phyloP scores from a whole-genome alignment of 2,797 vertebrate species.

The Cheirogaleus major region DNA sequence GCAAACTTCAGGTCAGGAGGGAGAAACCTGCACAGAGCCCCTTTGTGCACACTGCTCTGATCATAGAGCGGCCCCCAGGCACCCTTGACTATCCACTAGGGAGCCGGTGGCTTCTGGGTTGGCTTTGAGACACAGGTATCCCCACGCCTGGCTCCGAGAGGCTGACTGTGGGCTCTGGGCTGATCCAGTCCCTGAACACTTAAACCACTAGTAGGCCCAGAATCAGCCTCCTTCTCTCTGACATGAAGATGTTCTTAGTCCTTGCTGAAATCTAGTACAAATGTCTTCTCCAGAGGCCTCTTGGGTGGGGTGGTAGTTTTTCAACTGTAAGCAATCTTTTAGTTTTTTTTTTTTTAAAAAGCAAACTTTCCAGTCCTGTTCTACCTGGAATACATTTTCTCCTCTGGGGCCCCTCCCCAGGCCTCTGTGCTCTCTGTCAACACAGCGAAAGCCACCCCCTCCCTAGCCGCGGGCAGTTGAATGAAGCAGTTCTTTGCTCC shows the following conservation, averaged over 20 bases:
- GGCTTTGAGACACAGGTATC: not conserved
- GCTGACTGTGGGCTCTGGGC: not conserved
- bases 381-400: constrained; percentile 73
- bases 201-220: not conserved
- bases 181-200: not conserved
- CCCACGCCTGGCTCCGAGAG: not conserved
- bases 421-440: constrained; percentile 58
- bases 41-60: not conserved
- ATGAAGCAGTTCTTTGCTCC: constrained; percentile 75
- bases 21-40: not conserved
- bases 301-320: constrained; percentile 48
- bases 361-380: constrained; percentile 70
- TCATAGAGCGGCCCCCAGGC: accelerated
- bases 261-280: not conserved
- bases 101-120: not conserved
- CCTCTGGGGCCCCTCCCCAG: constrained; percentile 10
- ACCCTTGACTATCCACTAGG: not conserved
- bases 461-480: constrained; percentile 71
- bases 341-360: not conserved
- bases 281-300: constrained; percentile 40
- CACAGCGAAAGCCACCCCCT: constrained; percentile 44
- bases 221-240: not conserved
- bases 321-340: constrained; percentile 72
- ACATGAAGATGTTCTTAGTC: not conserved
- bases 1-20: not conserved